Percentiles rank a stretch among this genome's conserved stretches.
Evolutionary conservation across 2,113 vertebrate species (phyloP).

Genomic region (Corythaixoides concolor): DNA sequence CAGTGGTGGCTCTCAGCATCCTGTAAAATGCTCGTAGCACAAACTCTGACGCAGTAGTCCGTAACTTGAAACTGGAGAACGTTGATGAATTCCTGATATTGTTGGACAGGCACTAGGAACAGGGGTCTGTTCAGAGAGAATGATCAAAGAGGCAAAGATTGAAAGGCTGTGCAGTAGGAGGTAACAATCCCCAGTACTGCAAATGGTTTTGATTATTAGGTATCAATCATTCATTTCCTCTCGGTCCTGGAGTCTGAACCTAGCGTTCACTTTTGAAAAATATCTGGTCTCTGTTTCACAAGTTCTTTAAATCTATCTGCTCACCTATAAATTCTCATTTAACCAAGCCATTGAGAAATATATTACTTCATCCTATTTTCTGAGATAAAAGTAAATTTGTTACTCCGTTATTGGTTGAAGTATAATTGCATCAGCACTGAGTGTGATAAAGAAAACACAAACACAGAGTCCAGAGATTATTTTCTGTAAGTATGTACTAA

Average conservation of each 20-base stretch:
- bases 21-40: slow-evolving; percentile 89
- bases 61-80: slow-evolving; percentile 85
- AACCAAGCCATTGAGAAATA: slow-evolving; percentile 63
- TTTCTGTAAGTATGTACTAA: background rate
- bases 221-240: slow-evolving; percentile 83
- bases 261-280: slow-evolving; percentile 55
- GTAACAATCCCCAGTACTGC: slow-evolving; percentile 68
- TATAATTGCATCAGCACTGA: slow-evolving; percentile 59
- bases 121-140: slow-evolving; percentile 80
- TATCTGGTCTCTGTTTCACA: slow-evolving; percentile 62
- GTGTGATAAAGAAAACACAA: slow-evolving; percentile 23
- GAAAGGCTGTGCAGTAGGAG: slow-evolving; percentile 69
- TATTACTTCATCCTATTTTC: slow-evolving; percentile 73
- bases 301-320: slow-evolving; percentile 72
- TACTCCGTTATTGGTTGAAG: slow-evolving; percentile 46
- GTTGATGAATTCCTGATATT: slow-evolving; percentile 84
- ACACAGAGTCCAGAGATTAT: background rate
- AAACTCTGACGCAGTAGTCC: slow-evolving; percentile 88
- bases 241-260: background rate
- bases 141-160: slow-evolving; percentile 76
- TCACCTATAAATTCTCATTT: slow-evolving; percentile 69
- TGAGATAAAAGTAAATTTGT: slow-evolving; percentile 62
- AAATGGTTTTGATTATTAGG: slow-evolving; percentile 83
- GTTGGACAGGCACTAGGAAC: slow-evolving; percentile 84
- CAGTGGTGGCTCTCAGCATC: slow-evolving; percentile 94